Conservation (phyloP, 2,113 vertebrate genomes). For the Dicrurus megarhynchus region DNA sequence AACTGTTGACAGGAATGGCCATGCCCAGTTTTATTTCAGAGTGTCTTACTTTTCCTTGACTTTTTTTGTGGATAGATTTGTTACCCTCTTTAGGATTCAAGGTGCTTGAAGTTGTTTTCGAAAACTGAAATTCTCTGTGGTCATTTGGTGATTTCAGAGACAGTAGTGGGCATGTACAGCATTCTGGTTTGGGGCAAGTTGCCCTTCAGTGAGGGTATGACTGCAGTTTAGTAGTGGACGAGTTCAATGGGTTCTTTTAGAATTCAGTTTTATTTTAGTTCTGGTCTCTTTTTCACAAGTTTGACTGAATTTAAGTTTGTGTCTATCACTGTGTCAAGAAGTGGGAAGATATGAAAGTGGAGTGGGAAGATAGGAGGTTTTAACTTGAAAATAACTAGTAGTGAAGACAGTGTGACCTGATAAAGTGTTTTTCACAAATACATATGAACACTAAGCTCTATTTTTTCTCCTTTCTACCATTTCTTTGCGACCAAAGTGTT, state of each 20-base stretch:
- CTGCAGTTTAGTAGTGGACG: background rate
- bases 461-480: background rate
- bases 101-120: background rate
- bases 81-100: background rate
- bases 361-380: background rate
- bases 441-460: background rate
- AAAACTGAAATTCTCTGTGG: background rate
- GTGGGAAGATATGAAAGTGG: background rate
- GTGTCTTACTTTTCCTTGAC: background rate
- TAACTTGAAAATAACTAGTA: background rate
- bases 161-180: background rate
- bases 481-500: background rate
- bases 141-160: background rate
- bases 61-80: background rate
- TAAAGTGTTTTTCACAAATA: background rate
- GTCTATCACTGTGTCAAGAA: background rate
- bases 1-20: slow-evolving; percentile 9
- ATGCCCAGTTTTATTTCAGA: background rate
- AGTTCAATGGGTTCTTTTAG: background rate
- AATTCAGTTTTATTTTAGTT: background rate
- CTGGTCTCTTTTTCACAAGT: background rate
- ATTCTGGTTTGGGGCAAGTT: background rate
- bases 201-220: background rate
- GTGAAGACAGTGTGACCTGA: background rate
- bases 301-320: background rate